These are phyloP conservation scores for Agrochola circellaris DNA, from an alignment of 2,888 invertebrate genomes.

Conservation along the genomic window DNA sequence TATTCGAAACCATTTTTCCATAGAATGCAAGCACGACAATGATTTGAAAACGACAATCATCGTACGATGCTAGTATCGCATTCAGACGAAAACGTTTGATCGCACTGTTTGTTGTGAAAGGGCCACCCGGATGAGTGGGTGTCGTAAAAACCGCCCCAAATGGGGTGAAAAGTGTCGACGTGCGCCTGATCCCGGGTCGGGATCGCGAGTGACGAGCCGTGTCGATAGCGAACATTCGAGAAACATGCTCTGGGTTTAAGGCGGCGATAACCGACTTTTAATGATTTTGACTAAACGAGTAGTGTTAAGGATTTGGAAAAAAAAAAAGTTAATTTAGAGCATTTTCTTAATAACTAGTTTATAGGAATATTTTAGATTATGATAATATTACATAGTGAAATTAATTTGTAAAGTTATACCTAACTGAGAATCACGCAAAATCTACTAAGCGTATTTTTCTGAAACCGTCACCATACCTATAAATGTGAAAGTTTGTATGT, in stretches of 20 bases:
- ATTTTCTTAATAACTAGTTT: too few relatives aligned
- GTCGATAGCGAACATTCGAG: conserved; percentile 66
- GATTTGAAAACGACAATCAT: conserved; percentile 43
- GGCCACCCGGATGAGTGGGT: conserved; percentile 67
- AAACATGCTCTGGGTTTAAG: conserved; percentile 34
- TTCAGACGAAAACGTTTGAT: conserved; percentile 62
- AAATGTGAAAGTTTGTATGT: too few relatives aligned
- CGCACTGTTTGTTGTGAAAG: conserved; percentile 65
- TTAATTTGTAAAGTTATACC: too few relatives aligned
- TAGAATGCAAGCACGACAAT: conserved; percentile 16
- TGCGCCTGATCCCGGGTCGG: conserved; percentile 73
- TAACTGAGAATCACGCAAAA: too few relatives aligned
- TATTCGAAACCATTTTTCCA: not conserved
- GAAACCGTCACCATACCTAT: too few relatives aligned
- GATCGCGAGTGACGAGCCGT: conserved; percentile 59
- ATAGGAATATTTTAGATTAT: too few relatives aligned
- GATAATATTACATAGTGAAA: too few relatives aligned
- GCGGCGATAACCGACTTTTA: too few relatives aligned
- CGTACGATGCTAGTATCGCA: conserved; percentile 32
- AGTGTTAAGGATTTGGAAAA: too few relatives aligned
- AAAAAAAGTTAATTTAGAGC: too few relatives aligned
- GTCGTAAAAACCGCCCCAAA: conserved; percentile 82
- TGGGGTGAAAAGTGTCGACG: conserved; percentile 85
- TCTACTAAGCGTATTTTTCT: too few relatives aligned
- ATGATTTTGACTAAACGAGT: too few relatives aligned